These are phyloP conservation scores for Merluccius polli DNA, from an alignment of 2,797 vertebrate species.

Conservation along the genomic window DNA sequence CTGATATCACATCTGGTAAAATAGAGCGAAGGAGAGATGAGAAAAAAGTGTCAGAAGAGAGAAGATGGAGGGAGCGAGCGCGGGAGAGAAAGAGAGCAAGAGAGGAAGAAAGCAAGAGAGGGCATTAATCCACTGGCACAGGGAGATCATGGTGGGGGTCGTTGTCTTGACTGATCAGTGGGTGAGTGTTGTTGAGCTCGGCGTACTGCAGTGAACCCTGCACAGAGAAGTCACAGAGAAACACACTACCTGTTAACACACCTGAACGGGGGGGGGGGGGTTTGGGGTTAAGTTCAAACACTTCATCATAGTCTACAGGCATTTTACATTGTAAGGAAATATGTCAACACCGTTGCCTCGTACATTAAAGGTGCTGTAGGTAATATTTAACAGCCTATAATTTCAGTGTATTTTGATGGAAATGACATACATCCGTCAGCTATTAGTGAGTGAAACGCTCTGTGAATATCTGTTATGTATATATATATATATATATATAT, in stretches of 20 bases:
- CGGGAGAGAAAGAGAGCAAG: neutral
- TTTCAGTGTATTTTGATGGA: no score
- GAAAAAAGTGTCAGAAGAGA: neutral
- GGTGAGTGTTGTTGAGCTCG: conserved; percentile 50
- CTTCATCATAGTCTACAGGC: no score
- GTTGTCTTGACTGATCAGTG: conserved; percentile 20
- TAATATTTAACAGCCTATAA: no score
- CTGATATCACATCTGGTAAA: neutral
- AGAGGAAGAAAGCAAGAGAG: neutral
- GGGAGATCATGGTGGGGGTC: conserved; percentile 53
- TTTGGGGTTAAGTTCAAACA: no score
- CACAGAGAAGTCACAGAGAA: neutral
- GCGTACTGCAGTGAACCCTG: conserved; percentile 69
- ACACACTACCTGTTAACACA: neutral
- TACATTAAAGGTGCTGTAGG: no score
- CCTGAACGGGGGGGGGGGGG: no score
- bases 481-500: no score
- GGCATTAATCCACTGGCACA: conserved; percentile 50
- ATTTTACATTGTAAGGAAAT: no score
- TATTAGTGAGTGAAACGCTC: no score
- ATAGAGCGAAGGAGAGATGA: neutral
- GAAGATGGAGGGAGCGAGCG: neutral
- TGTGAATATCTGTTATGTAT: no score
- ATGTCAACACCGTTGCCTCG: no score
- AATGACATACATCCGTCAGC: no score